Percentiles rank a stretch among this genome's conserved stretches.
Conservation (phyloP, 2,888 invertebrate genomes). For the Tiliacea aurago region DNA sequence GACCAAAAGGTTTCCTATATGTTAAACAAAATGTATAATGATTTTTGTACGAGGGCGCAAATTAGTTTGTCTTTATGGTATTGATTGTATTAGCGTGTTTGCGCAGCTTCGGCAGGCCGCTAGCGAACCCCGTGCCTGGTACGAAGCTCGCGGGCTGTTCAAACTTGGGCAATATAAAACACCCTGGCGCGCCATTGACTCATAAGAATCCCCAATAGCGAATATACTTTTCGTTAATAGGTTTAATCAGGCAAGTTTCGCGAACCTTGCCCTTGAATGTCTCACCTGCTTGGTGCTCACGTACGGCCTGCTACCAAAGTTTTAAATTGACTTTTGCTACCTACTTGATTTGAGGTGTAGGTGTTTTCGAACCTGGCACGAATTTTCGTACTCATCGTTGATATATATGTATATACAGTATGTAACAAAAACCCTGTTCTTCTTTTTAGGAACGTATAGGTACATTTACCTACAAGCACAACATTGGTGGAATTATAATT, state of each 20-base stretch:
- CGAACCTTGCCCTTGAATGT: conserved; percentile 85
- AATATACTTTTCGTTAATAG: conserved; percentile 85
- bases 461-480: too few species aligned
- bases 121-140: conserved; percentile 80
- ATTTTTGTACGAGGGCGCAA: conserved; percentile 61
- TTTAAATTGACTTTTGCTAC: conserved; percentile 66
- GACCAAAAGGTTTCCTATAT: conserved; percentile 5
- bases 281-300: conserved; percentile 71
- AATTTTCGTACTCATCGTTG: conserved; percentile 2
- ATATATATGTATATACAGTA: too few species aligned
- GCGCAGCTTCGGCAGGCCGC: conserved; percentile 75
- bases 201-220: conserved; percentile 83
- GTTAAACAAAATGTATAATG: conserved; percentile 13
- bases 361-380: conserved; percentile 22
- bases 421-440: too few species aligned
- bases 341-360: conserved; percentile 24
- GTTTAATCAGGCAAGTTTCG: conserved; percentile 86
- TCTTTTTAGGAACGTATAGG: too few species aligned
- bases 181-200: conserved; percentile 83
- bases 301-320: conserved; percentile 61
- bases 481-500: too few species aligned
- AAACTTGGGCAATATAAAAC: conserved; percentile 84
- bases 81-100: conserved; percentile 87
- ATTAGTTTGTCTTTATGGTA: conserved; percentile 79
- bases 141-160: conserved; percentile 76